Evolutionary conservation across 2,797 vertebrate species (phyloP), one percentile per base, ranked within the genome.

Genomic region (Ceyx erithaca): DNA sequence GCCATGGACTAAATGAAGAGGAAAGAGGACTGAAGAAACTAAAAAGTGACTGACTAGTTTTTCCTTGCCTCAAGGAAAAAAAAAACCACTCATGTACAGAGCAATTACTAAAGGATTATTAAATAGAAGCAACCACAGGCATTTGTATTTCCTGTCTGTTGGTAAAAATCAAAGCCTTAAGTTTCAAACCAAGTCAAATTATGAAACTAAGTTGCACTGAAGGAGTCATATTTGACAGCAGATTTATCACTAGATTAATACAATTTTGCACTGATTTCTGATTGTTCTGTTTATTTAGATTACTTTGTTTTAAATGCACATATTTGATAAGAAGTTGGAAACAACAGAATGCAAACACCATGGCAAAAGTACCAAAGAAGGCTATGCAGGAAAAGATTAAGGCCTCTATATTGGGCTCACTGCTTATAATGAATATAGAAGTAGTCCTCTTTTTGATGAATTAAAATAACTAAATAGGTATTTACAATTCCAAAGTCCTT

Each of bases 151-250:
- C 45, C 64, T 30, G 28, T 69, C 97, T 97, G 3, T 93, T 97
- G 1, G 97, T 97, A n/a, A 98, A 98, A 54, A 97, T 49, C 84
- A 97, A 98, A 71, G 98, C 95, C 91, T 98, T 97, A 95, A 97
- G 66, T 97, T 98, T 64, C 30, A 90, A 87, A 93, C 13, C 10
- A 82, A 31, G 4, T 9, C 22, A 33, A 58, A 55, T 40, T 35
- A 26, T 6, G 25, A 49, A 87, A 80, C 10, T 22, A 49, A n/a
- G 12, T 71, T 54, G 54, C 26, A 30, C 22, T 35, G 49, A 67
- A 55, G 7, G 14, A 79, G 6, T 33, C 23, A 23, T 14, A 30
- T n/a, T 58, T 73, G 37, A 54, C 41, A 89, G 55, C 2, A 73
- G 6, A 40, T 48, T 64, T 41, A 51, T 37, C 19, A 30, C 17